phyloP scores from a whole-genome alignment of 1,140 invertebrate genomes.

The Sarcophaga bullata region DNA sequence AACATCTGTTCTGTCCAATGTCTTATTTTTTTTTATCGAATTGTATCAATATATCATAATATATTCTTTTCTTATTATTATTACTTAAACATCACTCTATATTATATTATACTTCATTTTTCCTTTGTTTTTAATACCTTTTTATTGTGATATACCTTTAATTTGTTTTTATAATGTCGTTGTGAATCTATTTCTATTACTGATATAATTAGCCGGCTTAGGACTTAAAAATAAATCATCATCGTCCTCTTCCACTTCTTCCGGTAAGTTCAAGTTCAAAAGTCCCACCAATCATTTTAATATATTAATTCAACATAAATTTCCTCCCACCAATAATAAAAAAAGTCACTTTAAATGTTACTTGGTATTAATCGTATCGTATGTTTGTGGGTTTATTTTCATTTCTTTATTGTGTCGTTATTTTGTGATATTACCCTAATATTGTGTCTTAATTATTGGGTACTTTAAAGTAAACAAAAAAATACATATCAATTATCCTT shows the following conservation, averaged over 20 bases:
- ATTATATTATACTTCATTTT: too few species aligned
- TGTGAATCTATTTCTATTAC: conserved; percentile 38
- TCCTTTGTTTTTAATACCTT: neutral
- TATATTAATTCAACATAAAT: neutral
- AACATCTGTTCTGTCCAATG: neutral
- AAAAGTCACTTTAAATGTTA: neutral
- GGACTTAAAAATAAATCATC: conserved; percentile 45
- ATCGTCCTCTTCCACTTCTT: conserved; percentile 14
- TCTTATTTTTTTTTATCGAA: neutral
- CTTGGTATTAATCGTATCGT: neutral
- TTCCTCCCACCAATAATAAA: neutral
- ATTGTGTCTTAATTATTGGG: neutral
- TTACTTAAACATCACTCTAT: neutral
- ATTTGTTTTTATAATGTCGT: conserved; percentile 17
- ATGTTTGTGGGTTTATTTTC: neutral
- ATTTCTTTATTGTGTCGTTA: neutral
- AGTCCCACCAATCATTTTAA: neutral
- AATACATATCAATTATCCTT: neutral
- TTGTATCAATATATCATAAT: too few species aligned
- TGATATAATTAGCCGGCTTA: conserved; percentile 45
- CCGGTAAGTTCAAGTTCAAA: conserved; percentile 44
- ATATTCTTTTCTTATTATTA: neutral
- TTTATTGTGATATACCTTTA: neutral
- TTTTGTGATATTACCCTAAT: neutral
- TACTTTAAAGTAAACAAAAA: neutral